Conservation (phyloP, 1,140 invertebrate genomes). For the Sitobion miscanthi region DNA sequence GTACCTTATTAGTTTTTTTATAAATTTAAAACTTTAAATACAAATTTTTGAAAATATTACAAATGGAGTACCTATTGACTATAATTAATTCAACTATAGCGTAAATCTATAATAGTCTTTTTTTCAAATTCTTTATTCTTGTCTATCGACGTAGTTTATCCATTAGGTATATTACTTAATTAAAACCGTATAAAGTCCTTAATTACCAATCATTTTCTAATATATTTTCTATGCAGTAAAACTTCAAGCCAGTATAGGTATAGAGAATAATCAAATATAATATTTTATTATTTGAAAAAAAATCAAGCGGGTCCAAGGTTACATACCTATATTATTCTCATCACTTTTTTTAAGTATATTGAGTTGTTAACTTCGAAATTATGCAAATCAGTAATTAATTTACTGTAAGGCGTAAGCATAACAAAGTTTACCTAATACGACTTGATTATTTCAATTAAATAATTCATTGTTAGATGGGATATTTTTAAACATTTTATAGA, state of each 20-base stretch:
- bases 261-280: neutral
- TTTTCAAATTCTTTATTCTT: too few species aligned
- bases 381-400: neutral
- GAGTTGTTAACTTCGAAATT: neutral
- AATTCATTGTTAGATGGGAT: neutral
- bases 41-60: too few species aligned
- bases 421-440: neutral
- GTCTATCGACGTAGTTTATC: too few species aligned
- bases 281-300: neutral
- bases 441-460: neutral
- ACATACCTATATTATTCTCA: neutral
- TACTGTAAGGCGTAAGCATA: neutral
- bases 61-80: too few species aligned
- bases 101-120: too few species aligned
- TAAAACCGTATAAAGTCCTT: too few species aligned
- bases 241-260: neutral
- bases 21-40: too few species aligned
- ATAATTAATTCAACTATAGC: too few species aligned
- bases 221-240: neutral
- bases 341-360: neutral
- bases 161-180: too few species aligned
- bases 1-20: too few species aligned
- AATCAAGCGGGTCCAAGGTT: neutral
- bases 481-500: neutral
- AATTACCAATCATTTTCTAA: neutral